These are phyloP conservation scores for Theristus sp. DNA, from an alignment of 2,888 invertebrate species.

Conservation along the genomic window DNA sequence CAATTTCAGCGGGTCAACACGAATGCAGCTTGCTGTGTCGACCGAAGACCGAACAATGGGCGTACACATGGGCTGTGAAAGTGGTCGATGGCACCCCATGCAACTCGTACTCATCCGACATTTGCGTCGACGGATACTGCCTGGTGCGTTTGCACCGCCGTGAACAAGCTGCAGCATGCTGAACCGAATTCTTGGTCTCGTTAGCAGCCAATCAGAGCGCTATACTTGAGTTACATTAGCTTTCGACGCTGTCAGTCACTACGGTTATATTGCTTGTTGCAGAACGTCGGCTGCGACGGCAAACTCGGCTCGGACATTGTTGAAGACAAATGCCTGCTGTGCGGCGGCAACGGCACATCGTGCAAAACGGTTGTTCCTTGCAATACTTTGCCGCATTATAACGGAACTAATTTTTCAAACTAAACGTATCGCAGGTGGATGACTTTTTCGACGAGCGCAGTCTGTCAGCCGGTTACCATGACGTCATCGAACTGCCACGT, in stretches of 20 bases:
- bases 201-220: too few species aligned
- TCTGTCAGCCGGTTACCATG: constrained; percentile 56
- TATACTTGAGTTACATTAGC: too few species aligned
- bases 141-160: constrained; percentile 37
- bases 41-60: constrained; percentile 73
- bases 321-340: constrained; percentile 74
- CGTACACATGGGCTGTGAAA: constrained; percentile 59
- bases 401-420: background rate
- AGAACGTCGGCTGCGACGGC: background rate
- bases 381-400: background rate
- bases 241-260: too few species aligned
- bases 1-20: constrained; percentile 41
- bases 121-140: constrained; percentile 84
- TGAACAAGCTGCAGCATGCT: too few species aligned
- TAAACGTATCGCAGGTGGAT: background rate
- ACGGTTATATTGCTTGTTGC: too few species aligned
- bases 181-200: too few species aligned
- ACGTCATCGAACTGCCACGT: constrained; percentile 66
- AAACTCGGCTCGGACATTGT: constrained; percentile 37
- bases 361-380: constrained; percentile 49
- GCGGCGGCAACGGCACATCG: constrained; percentile 61
- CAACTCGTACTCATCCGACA: constrained; percentile 57
- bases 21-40: constrained; percentile 88
- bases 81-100: constrained; percentile 54
- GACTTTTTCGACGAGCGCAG: constrained; percentile 1